A percentile compares a stretch with the other conserved stretches of the same genome.
These are phyloP conservation scores for Emydoidea blandingii DNA, from an alignment of 2,797 vertebrate species.

Conservation along the genomic window DNA sequence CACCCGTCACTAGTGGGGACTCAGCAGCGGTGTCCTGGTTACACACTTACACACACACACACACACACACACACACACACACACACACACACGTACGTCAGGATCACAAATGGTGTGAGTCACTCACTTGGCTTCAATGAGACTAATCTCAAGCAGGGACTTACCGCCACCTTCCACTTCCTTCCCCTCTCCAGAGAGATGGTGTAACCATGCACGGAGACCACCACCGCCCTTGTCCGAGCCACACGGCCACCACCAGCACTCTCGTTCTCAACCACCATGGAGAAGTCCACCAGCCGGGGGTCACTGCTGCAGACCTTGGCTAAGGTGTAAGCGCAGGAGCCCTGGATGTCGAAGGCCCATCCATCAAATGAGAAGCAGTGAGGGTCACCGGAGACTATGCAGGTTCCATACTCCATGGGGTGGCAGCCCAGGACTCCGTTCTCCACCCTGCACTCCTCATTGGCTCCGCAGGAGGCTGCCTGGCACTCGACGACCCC, in stretches of 20 bases:
- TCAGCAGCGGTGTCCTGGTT: not conserved
- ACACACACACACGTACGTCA: no score
- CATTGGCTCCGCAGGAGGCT: conserved; percentile 65
- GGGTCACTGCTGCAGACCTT: conserved; percentile 37
- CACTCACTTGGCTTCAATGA: no score
- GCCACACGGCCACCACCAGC: conserved; percentile 77
- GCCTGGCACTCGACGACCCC: conserved; percentile 64
- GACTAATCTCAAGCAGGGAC: not conserved
- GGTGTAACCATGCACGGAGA: conserved; percentile 74
- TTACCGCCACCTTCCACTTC: conserved; percentile 31
- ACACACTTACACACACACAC: no score
- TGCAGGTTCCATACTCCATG: conserved; percentile 50
- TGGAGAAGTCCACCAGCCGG: conserved; percentile 78
- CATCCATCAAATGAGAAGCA: conserved; percentile 80
- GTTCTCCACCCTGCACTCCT: conserved; percentile 69
- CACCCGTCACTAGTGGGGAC: not conserved
- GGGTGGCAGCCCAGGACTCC: conserved; percentile 73
- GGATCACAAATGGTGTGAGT: no score
- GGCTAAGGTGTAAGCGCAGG: conserved; percentile 77
- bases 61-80: no score
- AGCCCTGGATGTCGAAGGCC: conserved; percentile 77
- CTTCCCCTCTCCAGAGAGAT: conserved; percentile 67
- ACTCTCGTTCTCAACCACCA: conserved; percentile 83
- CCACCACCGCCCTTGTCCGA: conserved; percentile 76
- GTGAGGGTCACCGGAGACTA: conserved; percentile 76